Evolutionary conservation across 2,888 invertebrate species (phyloP).

Genomic region (Ferdinandea cuprea): DNA sequence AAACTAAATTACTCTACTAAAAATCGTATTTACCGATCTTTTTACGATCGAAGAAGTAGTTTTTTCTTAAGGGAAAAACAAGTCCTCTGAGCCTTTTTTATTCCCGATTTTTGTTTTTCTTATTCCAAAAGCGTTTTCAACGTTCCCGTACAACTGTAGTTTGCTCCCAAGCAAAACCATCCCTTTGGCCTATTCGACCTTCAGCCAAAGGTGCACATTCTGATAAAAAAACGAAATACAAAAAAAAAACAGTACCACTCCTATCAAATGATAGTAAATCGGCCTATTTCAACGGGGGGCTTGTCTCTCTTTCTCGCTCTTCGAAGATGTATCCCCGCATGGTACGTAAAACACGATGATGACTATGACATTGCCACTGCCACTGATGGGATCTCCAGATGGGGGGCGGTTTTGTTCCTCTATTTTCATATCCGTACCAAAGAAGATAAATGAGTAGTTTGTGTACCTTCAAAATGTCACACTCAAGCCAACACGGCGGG

Average conservation of each 20-base stretch:
- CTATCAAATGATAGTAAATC: conserved; percentile 32
- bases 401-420: conserved; percentile 46
- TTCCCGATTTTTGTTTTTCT: background rate
- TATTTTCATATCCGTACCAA: conserved; percentile 44
- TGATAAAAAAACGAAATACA: background rate
- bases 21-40: too few relatives aligned
- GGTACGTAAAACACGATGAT: conserved; percentile 48
- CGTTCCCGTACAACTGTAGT: conserved; percentile 21
- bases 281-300: conserved; percentile 8
- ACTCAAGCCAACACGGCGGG: conserved; percentile 35
- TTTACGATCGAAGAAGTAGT: too few relatives aligned
- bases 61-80: too few relatives aligned
- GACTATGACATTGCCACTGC: conserved; percentile 18
- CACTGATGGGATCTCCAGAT: conserved; percentile 60
- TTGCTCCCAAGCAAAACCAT: background rate
- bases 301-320: too few relatives aligned
- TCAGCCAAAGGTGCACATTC: conserved; percentile 6
- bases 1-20: too few relatives aligned
- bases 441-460: conserved; percentile 56
- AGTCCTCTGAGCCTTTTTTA: too few relatives aligned
- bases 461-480: conserved; percentile 48
- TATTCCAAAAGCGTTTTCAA: background rate
- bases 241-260: conserved; percentile 10
- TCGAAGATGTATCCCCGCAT: conserved; percentile 9
- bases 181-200: conserved; percentile 7